phyloP scores from a whole-genome alignment of 2,888 invertebrate species.

The Meghimatium bilineatum region DNA sequence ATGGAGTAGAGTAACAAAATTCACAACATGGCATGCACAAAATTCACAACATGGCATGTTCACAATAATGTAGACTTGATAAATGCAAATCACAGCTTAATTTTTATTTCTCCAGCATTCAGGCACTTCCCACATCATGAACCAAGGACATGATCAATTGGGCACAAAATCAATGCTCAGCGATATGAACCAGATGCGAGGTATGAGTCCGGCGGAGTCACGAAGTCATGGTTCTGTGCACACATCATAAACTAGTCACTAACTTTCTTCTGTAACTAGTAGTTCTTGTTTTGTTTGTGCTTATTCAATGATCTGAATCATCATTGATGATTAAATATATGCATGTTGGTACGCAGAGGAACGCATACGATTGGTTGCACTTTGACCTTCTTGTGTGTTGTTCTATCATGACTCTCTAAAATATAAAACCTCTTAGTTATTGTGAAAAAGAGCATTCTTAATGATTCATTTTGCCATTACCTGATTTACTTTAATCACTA shows the following conservation, averaged over 20 bases:
- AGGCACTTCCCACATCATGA: background rate
- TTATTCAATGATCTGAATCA: background rate
- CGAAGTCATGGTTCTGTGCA: constrained; percentile 25
- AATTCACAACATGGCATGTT: too few relatives aligned
- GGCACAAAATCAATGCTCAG: constrained; percentile 22
- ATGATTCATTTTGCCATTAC: too few relatives aligned
- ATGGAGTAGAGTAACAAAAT: too few relatives aligned
- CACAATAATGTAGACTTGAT: too few relatives aligned
- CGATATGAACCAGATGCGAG: constrained; percentile 22
- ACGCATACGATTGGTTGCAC: too few relatives aligned
- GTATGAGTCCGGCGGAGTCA: constrained; percentile 20
- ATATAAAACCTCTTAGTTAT: too few relatives aligned
- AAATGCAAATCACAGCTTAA: too few relatives aligned
- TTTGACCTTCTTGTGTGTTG: too few relatives aligned
- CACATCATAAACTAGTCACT: background rate
- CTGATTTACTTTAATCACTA: too few relatives aligned
- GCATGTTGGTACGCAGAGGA: background rate
- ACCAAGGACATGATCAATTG: constrained; percentile 12
- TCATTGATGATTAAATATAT: background rate
- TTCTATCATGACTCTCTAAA: too few relatives aligned
- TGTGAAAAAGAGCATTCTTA: too few relatives aligned
- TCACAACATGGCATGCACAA: too few relatives aligned
- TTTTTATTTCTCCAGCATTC: constrained; percentile 2
- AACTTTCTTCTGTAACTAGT: background rate
- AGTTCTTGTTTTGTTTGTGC: background rate